Conservation (phyloP, 1,140 invertebrate species). For the Macrobrachium nipponense region DNA sequence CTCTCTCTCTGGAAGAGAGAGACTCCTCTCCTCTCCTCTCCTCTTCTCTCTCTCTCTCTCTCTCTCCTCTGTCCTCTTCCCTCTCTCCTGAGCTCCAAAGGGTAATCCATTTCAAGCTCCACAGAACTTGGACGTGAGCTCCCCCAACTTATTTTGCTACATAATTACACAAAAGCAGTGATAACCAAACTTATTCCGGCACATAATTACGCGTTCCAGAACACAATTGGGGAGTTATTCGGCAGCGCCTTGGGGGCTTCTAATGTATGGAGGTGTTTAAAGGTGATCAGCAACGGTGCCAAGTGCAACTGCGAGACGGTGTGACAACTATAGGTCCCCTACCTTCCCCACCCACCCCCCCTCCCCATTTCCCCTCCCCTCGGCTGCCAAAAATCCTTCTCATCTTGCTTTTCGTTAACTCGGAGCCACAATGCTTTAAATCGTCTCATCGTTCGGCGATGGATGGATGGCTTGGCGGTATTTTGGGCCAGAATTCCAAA, state of each 20-base stretch:
- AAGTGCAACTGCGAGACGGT: neutral
- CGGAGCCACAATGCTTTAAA: no score
- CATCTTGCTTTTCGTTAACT: neutral
- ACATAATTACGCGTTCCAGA: neutral
- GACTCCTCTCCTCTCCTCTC: constrained; percentile 8
- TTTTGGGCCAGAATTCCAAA: no score
- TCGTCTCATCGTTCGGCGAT: no score
- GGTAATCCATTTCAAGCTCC: constrained; percentile 7
- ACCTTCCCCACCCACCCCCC: neutral
- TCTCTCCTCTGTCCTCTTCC: neutral
- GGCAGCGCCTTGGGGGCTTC: no score
- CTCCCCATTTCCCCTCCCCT: neutral
- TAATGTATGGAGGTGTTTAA: neutral
- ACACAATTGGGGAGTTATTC: neutral
- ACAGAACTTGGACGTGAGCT: neutral
- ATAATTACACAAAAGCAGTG: constrained; percentile 13
- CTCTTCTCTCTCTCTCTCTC: constrained; percentile 13
- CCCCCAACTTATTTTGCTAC: neutral
- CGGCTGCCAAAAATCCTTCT: neutral
- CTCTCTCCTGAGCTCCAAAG: neutral
- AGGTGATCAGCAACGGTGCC: neutral
- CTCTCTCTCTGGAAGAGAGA: no score
- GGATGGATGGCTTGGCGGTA: no score
- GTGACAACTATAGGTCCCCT: neutral
- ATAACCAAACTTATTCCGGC: constrained; percentile 13